Conservation (phyloP, 2,797 vertebrate species). For the Bryconaethiops microstoma region DNA sequence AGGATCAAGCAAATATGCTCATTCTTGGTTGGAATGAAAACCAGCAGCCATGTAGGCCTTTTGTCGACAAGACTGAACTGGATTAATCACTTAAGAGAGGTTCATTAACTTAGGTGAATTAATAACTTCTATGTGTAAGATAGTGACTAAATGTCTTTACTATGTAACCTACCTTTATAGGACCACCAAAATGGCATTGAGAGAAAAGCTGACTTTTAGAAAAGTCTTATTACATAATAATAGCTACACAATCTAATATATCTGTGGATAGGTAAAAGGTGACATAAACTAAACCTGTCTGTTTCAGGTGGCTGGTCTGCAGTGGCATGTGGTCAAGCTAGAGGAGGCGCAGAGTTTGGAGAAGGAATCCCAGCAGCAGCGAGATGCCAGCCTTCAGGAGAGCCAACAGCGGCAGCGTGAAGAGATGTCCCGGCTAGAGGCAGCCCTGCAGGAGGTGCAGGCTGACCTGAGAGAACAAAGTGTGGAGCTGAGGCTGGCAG, state of each 20-base stretch:
- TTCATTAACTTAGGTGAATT: not conserved
- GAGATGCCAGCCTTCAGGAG: constrained; percentile 63
- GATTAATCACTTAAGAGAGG: not conserved
- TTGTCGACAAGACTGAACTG: not conserved
- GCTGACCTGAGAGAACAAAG: constrained; percentile 63
- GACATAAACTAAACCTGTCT: not conserved
- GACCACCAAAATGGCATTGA: not conserved
- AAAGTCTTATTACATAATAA: too few species aligned
- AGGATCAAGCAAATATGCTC: too few species aligned
- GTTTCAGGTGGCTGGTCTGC: constrained; percentile 75
- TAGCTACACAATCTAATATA: not conserved
- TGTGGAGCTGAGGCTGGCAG: constrained; percentile 64
- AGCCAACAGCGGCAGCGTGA: constrained; percentile 69
- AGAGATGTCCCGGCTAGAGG: constrained; percentile 59
- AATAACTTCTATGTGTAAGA: not conserved
- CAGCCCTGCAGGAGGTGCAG: constrained; percentile 68
- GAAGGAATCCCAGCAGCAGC: constrained; percentile 67
- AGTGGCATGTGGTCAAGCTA: constrained; percentile 69
- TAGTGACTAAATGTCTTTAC: not conserved
- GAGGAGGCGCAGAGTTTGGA: constrained; percentile 64
- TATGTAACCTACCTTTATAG: not conserved
- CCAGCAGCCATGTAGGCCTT: too few species aligned
- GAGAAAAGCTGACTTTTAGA: too few species aligned
- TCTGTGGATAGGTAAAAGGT: not conserved
- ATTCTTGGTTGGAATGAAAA: too few species aligned